Evolutionary conservation across 1,140 invertebrate genomes (phyloP).

Genomic region (Augochlora pura): DNA sequence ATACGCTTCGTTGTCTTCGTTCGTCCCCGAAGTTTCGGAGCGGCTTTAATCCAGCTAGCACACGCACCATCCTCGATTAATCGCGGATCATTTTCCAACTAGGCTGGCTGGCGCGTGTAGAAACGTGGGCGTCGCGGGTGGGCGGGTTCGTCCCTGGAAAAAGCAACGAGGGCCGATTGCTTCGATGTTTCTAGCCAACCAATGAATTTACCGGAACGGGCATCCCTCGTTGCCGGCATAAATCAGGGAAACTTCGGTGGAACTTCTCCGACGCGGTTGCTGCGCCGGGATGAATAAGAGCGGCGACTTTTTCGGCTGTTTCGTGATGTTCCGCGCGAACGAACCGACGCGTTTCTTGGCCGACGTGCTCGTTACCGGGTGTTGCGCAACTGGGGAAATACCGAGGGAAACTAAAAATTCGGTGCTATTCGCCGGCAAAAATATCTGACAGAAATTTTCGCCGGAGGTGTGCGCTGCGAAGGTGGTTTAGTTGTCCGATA

Average conservation of each 20-base stretch:
- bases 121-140: too few relatives aligned
- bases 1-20: too few relatives aligned
- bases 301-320: neutral
- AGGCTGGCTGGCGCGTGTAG: too few relatives aligned
- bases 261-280: neutral
- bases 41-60: too few relatives aligned
- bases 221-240: neutral
- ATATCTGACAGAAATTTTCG: neutral
- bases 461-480: too few relatives aligned
- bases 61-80: too few relatives aligned
- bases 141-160: too few relatives aligned
- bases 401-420: too few relatives aligned
- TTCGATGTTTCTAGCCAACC: neutral
- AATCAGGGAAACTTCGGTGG: neutral
- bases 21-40: too few relatives aligned
- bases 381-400: too few relatives aligned
- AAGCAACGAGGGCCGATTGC: neutral
- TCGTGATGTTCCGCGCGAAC: neutral
- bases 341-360: neutral
- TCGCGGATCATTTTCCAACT: too few relatives aligned
- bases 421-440: neutral
- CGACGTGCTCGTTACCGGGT: neutral
- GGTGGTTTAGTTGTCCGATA: too few relatives aligned
- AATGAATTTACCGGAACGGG: neutral
- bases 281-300: neutral